phyloP scores from a whole-genome alignment of 2,797 vertebrate species.

The Carduelis carduelis region DNA sequence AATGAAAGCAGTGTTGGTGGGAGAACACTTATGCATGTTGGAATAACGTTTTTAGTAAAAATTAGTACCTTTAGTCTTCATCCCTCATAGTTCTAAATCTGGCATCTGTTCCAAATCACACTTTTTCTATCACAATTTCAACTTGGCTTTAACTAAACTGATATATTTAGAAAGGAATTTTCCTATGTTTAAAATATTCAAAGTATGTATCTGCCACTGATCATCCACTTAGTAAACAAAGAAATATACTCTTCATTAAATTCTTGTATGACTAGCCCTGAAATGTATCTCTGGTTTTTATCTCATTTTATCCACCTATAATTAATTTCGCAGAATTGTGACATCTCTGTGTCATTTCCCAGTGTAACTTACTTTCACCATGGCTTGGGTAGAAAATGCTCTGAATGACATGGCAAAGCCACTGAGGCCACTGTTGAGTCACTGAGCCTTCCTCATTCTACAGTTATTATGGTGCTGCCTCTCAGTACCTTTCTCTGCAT shows the following conservation, averaged over 20 bases:
- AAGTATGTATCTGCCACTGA: not conserved
- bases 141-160: not conserved
- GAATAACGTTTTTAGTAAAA: not conserved
- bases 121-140: not conserved
- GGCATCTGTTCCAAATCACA: not conserved
- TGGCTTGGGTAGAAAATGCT: not conserved
- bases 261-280: not conserved
- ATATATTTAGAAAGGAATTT: not conserved
- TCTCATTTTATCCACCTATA: not conserved
- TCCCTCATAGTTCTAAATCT: not conserved
- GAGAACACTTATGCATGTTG: fast-evolving
- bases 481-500: not conserved
- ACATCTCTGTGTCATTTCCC: not conserved
- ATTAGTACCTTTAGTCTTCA: not conserved
- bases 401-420: not conserved
- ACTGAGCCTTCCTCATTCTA: not conserved
- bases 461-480: not conserved
- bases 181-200: not conserved
- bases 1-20: not conserved
- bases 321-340: not conserved
- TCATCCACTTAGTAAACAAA: not conserved
- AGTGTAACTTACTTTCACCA: not conserved
- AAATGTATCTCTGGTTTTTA: not conserved
- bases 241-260: not conserved
- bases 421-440: not conserved